Evolutionary conservation across 2,888 invertebrate genomes (phyloP), one percentile per base, ranked within the genome.

Genomic region (Drosophila differens): DNA sequence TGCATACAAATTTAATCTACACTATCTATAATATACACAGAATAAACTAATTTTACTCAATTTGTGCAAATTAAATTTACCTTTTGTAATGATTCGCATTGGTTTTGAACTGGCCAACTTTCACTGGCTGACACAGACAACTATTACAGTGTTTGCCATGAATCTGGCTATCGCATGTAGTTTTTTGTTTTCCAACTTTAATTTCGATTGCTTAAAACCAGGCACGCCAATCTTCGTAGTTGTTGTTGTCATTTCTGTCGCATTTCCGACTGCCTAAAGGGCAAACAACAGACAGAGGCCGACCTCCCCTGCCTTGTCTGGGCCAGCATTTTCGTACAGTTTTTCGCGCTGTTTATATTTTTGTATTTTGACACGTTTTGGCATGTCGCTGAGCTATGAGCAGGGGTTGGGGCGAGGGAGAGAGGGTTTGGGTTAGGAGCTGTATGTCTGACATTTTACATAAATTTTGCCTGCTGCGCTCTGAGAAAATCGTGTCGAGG

Each of bases 281-380:
- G 69, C 71, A 78, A 81, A 72, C 53, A 81, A 65, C 83, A 71
- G 55, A 63, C 72, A 37, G 51, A 49, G 41, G 51, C 61, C 54
- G 52, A 47, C 25, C 9, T 16, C 2, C 25, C 55, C 30, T 16
- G 25, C 61, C 54, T 32, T 28, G 53, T 61, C 60, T 68, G 73
- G 64, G 69, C 60, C 57, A 66, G 28, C 74, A 82, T 74, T 87
- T 77, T 76, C 73, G 69, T 71, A 80, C 73, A 77, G 83, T 76
- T 87, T 85, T 81, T 88, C 83, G 68, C 83, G 88, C 71, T 85
- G 88, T 83, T 85, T 89, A 71, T 85, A 84, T 81, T 87, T 85
- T 82, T 84, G 82, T 85, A 84, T 90, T 89, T 83, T 90, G 90
- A 90, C 85, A 89, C 89, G 83, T 89, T 89, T 89, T 87, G 89